phyloP scores from a whole-genome alignment of 2,113 vertebrate species.

The Centropus bengalensis region DNA sequence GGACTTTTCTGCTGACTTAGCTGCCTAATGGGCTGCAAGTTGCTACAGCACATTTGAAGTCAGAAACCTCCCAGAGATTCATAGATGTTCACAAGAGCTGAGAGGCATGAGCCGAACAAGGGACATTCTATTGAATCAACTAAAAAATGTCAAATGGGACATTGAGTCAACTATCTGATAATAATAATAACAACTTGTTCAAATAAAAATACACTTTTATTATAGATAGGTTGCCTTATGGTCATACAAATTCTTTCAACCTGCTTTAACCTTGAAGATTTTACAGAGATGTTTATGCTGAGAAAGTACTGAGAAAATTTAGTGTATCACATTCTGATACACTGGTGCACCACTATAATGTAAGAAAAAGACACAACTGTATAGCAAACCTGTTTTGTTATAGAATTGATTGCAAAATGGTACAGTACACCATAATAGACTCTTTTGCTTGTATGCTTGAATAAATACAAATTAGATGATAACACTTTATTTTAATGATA shows the following conservation, averaged over 20 bases:
- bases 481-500: slow-evolving; percentile 58
- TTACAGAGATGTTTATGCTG: neutral
- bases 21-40: neutral
- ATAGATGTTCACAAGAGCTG: neutral
- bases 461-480: slow-evolving; percentile 60
- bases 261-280: neutral
- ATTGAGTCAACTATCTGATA: neutral
- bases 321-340: neutral
- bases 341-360: neutral
- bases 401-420: neutral
- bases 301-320: neutral
- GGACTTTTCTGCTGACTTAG: neutral
- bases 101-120: neutral
- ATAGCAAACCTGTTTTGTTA: neutral
- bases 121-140: neutral
- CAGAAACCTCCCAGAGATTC: neutral
- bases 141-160: too few species aligned
- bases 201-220: neutral
- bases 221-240: neutral
- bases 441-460: slow-evolving; percentile 43
- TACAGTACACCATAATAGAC: neutral
- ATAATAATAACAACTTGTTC: neutral
- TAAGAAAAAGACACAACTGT: neutral
- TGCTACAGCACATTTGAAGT: neutral
- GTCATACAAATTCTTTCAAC: neutral